Conservation (phyloP, 2,888 invertebrate genomes). For the Hirtodrosophila cameraria region DNA sequence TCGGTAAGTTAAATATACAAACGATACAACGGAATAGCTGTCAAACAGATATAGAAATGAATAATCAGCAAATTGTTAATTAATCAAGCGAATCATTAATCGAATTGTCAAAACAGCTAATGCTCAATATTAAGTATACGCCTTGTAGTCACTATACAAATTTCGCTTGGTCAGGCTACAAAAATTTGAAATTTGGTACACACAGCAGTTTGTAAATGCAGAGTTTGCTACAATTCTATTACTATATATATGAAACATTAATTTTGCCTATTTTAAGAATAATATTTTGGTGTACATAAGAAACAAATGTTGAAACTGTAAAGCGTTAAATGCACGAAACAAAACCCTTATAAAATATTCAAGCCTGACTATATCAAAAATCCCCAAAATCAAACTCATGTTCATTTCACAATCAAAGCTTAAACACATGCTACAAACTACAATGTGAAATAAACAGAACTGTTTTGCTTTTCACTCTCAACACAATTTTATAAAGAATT, state of each 20-base stretch:
- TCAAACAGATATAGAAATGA: neutral
- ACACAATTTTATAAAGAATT: too few species aligned
- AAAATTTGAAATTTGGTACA: too few species aligned
- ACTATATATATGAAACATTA: too few species aligned
- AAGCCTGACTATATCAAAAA: slow-evolving; percentile 23
- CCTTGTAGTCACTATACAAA: slow-evolving; percentile 22
- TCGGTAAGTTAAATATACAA: slow-evolving; percentile 76
- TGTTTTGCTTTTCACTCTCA: too few species aligned
- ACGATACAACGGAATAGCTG: slow-evolving; percentile 20
- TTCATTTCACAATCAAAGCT: slow-evolving; percentile 35
- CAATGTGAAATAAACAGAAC: too few species aligned
- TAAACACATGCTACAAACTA: slow-evolving; percentile 1
- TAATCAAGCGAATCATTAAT: slow-evolving; percentile 19
- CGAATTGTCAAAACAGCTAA: slow-evolving; percentile 19
- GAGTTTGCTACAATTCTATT: slow-evolving; percentile 8
- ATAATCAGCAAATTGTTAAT: slow-evolving; percentile 15
- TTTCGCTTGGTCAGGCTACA: slow-evolving; percentile 29
- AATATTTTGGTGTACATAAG: slow-evolving; percentile 19
- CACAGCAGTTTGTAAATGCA: slow-evolving; percentile 9
- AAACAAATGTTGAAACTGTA: slow-evolving; percentile 18
- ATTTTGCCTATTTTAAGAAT: neutral
- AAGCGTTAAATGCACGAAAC: slow-evolving; percentile 79
- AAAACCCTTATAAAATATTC: slow-evolving; percentile 9
- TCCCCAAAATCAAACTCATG: slow-evolving; percentile 47
- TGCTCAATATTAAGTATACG: slow-evolving; percentile 37